Base-by-base conservation (phyloP, 1,140 invertebrate species). In the Drosophila watanabei region DNA sequence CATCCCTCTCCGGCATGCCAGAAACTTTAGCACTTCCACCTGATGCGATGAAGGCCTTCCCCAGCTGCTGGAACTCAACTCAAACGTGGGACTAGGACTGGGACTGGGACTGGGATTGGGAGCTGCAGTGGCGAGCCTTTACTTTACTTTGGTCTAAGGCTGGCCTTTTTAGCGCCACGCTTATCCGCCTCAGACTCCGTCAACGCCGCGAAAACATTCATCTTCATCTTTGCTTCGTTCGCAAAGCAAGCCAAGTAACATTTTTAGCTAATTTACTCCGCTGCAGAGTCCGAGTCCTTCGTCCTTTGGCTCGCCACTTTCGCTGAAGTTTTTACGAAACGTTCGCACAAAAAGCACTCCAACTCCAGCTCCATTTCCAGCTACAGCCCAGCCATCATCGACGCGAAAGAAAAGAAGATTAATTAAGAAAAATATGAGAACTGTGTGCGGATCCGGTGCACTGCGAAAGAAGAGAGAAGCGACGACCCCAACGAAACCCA, bases 361-460 rank as follows among this genome's bases (percentile, higher is more conserved):
- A 51, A 4, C 48, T 10, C 16, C 48, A 11, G 16, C 16, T 11
- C 24, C 28, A 2, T 5, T 5, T 1, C 5, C 18, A 24, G 28
- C 48, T 51, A 16, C 54, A 35, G 18, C 45, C 30, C 49, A 39
- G 54, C 75, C 63, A 57, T 57, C 75, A 71, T 60, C 68, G 68
- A 71, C 49, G 43, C n/a, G 51, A 75, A 75, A 68, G 71, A 80
- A 73, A 85, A 82, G 75, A 87, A 87, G 84, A 87, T 87, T 87
- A 87, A 87, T 87, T 87, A 87, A 61, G 79, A 82, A 82, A 87
- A 85, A 85, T 87, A 85, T 84, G 82, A 82, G 75, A 85, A 65
- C 65, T 75, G 82, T 79, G 76, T 76, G 43, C 33, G 80, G 78
- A 83, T 83, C 77, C 78, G 77, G 75, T 84, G 78, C 71, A 77